Conservation (phyloP, 2,797 vertebrate genomes). For the Rhynchonycteris naso region DNA sequence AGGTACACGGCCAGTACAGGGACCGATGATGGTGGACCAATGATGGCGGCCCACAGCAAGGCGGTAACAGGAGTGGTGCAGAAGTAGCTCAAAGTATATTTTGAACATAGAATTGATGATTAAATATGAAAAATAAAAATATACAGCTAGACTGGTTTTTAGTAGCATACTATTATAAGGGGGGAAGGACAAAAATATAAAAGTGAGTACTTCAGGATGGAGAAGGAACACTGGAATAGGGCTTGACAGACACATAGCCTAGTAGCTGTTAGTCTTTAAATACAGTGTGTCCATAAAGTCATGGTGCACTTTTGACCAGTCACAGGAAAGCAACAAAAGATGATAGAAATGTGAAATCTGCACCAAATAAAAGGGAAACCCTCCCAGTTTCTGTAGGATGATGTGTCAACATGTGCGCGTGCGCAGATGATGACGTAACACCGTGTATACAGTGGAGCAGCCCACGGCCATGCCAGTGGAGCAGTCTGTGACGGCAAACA, state of each 20-base stretch:
- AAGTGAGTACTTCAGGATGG: background rate
- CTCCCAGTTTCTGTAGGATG: no score
- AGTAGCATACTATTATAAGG: background rate
- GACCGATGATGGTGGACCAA: background rate
- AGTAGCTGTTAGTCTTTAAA: background rate
- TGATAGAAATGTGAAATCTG: no score
- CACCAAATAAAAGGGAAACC: no score
- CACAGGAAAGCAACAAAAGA: no score
- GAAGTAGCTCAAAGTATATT: background rate
- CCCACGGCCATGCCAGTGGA: no score
- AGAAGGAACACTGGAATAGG: background rate
- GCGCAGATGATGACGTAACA: no score
- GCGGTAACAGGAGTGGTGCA: background rate
- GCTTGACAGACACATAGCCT: background rate
- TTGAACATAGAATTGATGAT: background rate
- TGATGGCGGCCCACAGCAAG: rapidly evolving
- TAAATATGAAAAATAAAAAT: background rate
- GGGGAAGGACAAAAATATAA: background rate
- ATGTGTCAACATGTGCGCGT: no score
- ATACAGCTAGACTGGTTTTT: background rate
- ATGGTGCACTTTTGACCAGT: no score
- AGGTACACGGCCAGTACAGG: background rate
- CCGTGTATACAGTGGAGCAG: no score
- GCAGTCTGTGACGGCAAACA: no score
- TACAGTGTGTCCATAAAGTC: no score